A percentile compares a stretch with the other conserved stretches of the same genome.
phyloP scores from a whole-genome alignment of 2,888 invertebrate genomes.

The Pantelozetes paolii region DNA sequence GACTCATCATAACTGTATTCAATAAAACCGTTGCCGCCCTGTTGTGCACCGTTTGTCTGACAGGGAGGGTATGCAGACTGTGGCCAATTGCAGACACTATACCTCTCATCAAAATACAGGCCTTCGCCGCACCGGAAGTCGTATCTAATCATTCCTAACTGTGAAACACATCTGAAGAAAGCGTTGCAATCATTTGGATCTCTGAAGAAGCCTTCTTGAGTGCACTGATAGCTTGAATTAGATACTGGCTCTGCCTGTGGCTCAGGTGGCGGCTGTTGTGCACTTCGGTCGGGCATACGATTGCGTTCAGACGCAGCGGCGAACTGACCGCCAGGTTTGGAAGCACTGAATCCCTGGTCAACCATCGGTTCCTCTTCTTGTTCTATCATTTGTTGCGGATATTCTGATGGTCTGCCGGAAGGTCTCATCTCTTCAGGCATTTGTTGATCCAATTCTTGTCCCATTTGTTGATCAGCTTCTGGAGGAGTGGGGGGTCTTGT shows the following conservation, averaged over 20 bases:
- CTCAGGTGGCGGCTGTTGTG: background rate
- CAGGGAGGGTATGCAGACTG: slow-evolving; percentile 46
- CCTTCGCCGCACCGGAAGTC: slow-evolving; percentile 47
- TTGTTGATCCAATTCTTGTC: slow-evolving; percentile 23
- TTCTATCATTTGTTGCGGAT: background rate
- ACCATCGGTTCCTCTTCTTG: slow-evolving; percentile 13
- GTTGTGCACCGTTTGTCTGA: slow-evolving; percentile 39
- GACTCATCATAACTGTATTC: slow-evolving; percentile 1
- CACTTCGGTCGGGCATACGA: no score
- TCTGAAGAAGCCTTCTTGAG: slow-evolving; percentile 47
- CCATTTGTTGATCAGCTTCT: slow-evolving; percentile 24
- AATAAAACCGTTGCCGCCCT: background rate
- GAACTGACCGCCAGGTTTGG: background rate
- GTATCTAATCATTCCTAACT: slow-evolving; percentile 44
- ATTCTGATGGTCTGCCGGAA: background rate
- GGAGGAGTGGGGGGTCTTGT: background rate
- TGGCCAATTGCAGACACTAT: slow-evolving; percentile 47
- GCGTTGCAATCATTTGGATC: slow-evolving; percentile 47
- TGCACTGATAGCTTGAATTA: slow-evolving; percentile 36
- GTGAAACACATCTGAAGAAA: slow-evolving; percentile 48
- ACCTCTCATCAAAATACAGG: slow-evolving; percentile 47
- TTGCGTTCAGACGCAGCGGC: background rate
- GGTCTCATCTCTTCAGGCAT: slow-evolving; percentile 18
- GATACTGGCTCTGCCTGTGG: slow-evolving; percentile 41
- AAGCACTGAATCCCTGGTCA: background rate